Base-by-base conservation (phyloP, 2,888 invertebrate species). In the Coenonympha arcania region DNA sequence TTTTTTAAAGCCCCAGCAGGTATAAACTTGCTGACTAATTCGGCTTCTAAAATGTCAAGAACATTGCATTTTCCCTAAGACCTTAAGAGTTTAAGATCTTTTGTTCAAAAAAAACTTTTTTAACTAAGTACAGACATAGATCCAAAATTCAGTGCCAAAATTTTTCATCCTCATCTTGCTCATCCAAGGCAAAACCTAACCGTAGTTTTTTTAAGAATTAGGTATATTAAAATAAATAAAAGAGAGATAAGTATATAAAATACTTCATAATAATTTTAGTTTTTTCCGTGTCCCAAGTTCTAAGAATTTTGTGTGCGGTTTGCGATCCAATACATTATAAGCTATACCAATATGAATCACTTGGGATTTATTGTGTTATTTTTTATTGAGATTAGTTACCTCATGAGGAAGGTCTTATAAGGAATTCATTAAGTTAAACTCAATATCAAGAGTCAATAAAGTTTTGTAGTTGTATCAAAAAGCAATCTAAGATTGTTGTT, bases 311-410 rank as follows among this genome's bases (percentile, higher is more conserved):
- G 8, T 22, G 3, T 37, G 37, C 37, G 37, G 37, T 37, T 37
- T 36, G 11, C 36, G 6, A 36, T 22, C 15, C 6, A 37, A 37
- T 20, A 37, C 37, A 37, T 13, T n/a, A 20, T 37, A n/a, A n/a
- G n/a, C n/a, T 15, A 31, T 15, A 37, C 11, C 13, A 37, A 13
- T 22, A 22, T 13, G 13, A 37, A 13, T 37, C 22, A 37, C 8
- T 22, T 8, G 20, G 4, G 20, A 37, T 37, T 37, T 37, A 37
- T 37, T 37, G 37, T 37, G 20, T 22, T 37, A 37, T 37, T 37
- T 37, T 37, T 37, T 37, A 37, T 37, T 6, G 13, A 19, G 20
- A 37, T 19, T 8, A 15, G 15, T 33, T 30, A 31, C 15, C 8
- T 31, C 16, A 8, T 31, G 13, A 33, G 31, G 31, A 33, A 33